phyloP scores from a whole-genome alignment of 2,113 vertebrate genomes.

The Petroica traversi region DNA sequence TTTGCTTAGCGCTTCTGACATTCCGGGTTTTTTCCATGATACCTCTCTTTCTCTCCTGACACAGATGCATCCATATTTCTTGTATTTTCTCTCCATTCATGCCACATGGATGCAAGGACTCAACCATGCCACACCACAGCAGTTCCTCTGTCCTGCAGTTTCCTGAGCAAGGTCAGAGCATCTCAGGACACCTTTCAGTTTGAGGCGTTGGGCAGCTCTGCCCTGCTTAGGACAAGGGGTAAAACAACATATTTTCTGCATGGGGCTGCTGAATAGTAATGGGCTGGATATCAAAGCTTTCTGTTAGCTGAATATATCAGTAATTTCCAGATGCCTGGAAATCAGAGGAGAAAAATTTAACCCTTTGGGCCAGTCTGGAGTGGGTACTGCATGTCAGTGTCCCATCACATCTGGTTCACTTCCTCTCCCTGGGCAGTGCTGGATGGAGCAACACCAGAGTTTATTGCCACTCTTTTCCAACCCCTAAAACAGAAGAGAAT shows the following conservation, averaged over 20 bases:
- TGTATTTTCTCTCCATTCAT: background rate
- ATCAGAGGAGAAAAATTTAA: background rate
- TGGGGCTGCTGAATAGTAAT: background rate
- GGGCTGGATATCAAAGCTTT: background rate
- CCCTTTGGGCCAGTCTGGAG: background rate
- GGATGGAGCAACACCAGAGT: background rate
- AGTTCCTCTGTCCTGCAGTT: background rate
- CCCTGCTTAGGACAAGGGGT: background rate
- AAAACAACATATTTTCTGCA: background rate
- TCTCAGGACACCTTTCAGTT: background rate
- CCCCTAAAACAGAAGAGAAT: background rate
- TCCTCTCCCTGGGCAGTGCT: background rate
- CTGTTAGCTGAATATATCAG: background rate
- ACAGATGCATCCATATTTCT: background rate
- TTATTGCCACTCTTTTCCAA: background rate
- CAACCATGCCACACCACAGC: fast-evolving
- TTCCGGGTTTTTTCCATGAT: background rate
- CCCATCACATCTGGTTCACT: background rate
- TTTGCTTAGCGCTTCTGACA: background rate
- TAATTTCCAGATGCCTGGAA: background rate
- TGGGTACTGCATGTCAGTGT: background rate
- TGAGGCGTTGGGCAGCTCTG: background rate
- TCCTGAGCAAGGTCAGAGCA: background rate
- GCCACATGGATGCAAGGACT: background rate
- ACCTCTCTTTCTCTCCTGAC: background rate